A percentile compares a stretch with the other conserved stretches of the same genome.
Evolutionary conservation across 2,113 vertebrate genomes (phyloP).

Genomic region (Elanus axillaris): DNA sequence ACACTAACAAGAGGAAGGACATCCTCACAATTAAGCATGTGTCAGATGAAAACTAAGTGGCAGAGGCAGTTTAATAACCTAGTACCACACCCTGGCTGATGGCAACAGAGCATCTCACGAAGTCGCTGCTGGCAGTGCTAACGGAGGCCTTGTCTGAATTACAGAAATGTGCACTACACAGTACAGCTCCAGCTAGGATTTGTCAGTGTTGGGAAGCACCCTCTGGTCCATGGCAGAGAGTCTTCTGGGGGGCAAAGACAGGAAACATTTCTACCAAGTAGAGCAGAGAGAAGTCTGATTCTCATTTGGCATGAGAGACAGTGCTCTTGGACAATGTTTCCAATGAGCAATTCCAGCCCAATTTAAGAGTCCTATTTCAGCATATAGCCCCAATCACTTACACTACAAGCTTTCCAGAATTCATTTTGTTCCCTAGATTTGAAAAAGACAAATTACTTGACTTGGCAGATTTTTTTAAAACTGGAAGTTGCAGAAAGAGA

Average conservation of each 20-base stretch:
- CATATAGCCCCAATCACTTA: background rate
- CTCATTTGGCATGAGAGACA: background rate
- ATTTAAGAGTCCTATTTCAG: background rate
- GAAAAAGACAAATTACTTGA: background rate
- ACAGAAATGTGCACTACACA: background rate
- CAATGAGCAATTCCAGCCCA: background rate
- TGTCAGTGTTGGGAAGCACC: background rate
- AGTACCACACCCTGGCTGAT: background rate
- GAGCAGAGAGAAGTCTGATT: background rate
- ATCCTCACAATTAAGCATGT: constrained; percentile 53
- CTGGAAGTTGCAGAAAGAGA: background rate
- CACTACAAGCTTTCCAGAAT: background rate
- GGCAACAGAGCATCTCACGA: background rate
- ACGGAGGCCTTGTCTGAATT: background rate
- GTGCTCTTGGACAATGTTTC: background rate
- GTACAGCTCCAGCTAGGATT: background rate
- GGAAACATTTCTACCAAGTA: background rate
- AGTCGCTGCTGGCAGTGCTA: background rate
- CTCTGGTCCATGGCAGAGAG: background rate
- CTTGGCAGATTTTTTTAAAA: background rate
- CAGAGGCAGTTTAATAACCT: background rate
- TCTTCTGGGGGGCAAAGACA: background rate
- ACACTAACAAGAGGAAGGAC: constrained; percentile 36
- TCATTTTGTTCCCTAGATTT: background rate
- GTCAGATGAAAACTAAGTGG: constrained; percentile 41